Evolutionary conservation across 2,888 invertebrate genomes (phyloP), one percentile per base, ranked within the genome.

Genomic region (Caenorhabditis becei): DNA sequence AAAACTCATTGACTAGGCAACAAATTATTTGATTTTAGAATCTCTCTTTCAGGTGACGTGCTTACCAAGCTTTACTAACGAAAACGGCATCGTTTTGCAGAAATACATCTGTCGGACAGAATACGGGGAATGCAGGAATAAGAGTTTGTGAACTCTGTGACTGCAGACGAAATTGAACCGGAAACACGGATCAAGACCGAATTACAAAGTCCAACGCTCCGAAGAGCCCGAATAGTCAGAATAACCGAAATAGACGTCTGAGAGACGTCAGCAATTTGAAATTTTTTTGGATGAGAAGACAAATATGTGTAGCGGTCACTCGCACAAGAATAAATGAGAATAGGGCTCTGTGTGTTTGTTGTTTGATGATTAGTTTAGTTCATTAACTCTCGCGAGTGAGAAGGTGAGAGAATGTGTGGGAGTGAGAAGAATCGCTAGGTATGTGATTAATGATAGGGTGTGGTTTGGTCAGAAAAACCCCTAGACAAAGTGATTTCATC

Each of bases 401-500:
- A 35, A 59, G 37, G 61, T 41, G 70, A 53, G 70, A 70, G 37
- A 53, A 28, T 70, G 70, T 69, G 58, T 35, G 35, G 35, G 35
- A 35, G 35, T 32, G 35, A 18, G 47, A 35, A 56, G 56, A 23
- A 32, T 35, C 28, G 49, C n/a, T 14, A 35, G 20, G 54, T 35
- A 18, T 26, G 37, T 71, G 71, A 62, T 71, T 44, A 71, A 71
- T 71, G 71, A 71, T 62, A 62, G 71, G 71, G 71, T 71, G 71
- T 71, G 71, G 71, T 71, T 44, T 32, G 18, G 16, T 58, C 32
- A 32, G n/a, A 26, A 26, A 47, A 2, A 47, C 28, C 58, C 69
- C 49, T 51, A n/a, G n/a, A 20, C 32, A 47, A 41, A 41, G n/a
- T 56, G 44, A 32, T 56, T 54, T 53, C 20, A 41, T 26, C 56